A percentile compares a stretch with the other conserved stretches of the same genome.
These are phyloP conservation scores for Cervus canadensis DNA, from an alignment of 2,113 vertebrate genomes.

Conservation along the genomic window DNA sequence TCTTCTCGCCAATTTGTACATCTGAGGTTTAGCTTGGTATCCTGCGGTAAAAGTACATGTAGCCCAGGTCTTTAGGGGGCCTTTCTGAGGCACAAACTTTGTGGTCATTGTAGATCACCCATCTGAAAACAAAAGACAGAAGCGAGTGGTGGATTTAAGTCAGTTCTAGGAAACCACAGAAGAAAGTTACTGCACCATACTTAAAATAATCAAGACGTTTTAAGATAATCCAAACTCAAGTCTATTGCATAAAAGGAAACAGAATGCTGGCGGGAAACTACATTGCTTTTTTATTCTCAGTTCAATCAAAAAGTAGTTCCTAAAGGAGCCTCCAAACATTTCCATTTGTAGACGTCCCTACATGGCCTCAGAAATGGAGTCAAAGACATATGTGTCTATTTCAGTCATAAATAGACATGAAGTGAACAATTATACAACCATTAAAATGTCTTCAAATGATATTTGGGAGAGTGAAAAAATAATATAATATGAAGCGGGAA, in stretches of 20 bases:
- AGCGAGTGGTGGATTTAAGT: not conserved
- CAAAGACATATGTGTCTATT: not conserved
- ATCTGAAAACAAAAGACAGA: constrained; percentile 84
- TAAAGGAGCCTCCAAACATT: not conserved
- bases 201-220: not conserved
- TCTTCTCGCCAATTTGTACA: constrained; percentile 73
- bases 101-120: constrained; percentile 99
- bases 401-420: not conserved
- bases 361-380: not conserved
- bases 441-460: not conserved
- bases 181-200: not conserved
- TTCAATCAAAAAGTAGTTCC: not conserved
- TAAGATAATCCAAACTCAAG: not conserved
- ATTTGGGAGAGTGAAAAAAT: not conserved
- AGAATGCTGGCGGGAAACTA: not conserved
- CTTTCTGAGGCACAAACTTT: constrained; percentile 98
- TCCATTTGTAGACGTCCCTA: not conserved
- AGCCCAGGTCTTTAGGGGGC: constrained; percentile 98
- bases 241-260: not conserved
- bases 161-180: not conserved
- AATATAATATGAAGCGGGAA: not conserved
- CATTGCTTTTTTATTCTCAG: not conserved
- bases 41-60: constrained; percentile 98
- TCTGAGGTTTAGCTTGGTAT: constrained; percentile 88
- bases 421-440: not conserved